Conservation (phyloP, 1,140 invertebrate species). For the Argopecten irradians region DNA sequence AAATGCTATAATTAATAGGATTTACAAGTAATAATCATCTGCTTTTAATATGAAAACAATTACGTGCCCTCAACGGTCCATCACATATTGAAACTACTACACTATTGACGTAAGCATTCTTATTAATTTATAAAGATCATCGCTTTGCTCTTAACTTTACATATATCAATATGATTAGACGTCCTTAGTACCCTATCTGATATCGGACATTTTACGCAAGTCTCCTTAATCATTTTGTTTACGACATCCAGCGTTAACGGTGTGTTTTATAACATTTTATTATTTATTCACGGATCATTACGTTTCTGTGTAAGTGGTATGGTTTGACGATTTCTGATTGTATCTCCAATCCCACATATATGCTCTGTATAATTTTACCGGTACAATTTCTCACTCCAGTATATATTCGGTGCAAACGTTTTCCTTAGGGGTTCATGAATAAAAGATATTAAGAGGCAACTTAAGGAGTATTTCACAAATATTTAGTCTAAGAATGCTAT, state of each 20-base stretch:
- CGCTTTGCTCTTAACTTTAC: not conserved
- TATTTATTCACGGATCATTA: not conserved
- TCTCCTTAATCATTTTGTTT: not conserved
- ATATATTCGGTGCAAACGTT: not conserved
- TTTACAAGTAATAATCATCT: too few relatives aligned
- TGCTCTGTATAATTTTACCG: not conserved
- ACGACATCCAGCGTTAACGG: not conserved
- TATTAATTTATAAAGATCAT: too few relatives aligned
- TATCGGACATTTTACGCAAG: not conserved
- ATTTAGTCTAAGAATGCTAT: not conserved
- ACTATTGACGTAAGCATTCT: too few relatives aligned
- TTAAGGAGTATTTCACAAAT: not conserved
- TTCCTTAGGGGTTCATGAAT: not conserved
- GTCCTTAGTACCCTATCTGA: not conserved
- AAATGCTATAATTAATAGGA: too few relatives aligned
- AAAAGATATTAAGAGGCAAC: not conserved
- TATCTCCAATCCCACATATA: not conserved
- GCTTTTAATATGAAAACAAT: too few relatives aligned
- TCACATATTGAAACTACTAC: too few relatives aligned
- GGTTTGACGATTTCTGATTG: not conserved
- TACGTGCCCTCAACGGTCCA: too few relatives aligned
- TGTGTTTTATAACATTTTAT: not conserved
- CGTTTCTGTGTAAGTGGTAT: not conserved
- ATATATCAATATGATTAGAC: not conserved
- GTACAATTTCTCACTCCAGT: not conserved